Evolutionary conservation across 2,797 vertebrate species (phyloP).

Genomic region (Gallinago nigripennis): DNA sequence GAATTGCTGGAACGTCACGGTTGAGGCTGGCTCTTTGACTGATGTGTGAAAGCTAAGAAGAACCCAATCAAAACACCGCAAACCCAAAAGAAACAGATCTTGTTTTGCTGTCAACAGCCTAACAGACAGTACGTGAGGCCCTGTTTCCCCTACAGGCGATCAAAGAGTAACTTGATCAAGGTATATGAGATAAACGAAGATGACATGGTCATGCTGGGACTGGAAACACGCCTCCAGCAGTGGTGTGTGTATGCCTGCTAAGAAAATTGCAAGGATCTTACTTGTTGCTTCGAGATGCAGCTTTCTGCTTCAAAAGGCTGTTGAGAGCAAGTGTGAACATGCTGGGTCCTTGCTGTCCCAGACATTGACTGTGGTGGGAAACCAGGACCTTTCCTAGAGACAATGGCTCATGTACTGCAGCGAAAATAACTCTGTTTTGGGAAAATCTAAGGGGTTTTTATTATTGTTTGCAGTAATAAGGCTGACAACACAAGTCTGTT

Average conservation of each 20-base stretch:
- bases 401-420: not conserved
- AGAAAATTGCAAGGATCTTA: not conserved
- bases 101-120: slow-evolving; percentile 52
- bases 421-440: not conserved
- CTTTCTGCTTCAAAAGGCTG: slow-evolving; percentile 15
- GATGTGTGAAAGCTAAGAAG: not conserved
- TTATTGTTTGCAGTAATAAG: not conserved
- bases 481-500: not conserved
- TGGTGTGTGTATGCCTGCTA: not conserved
- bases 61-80: slow-evolving; percentile 11
- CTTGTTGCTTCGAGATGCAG: not conserved
- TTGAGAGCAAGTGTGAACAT: not conserved
- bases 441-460: not conserved
- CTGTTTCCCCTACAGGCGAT: slow-evolving; percentile 12
- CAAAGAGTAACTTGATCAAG: slow-evolving; percentile 13
- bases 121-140: slow-evolving; percentile 20
- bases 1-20: not conserved
- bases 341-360: not conserved
- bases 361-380: not conserved
- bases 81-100: slow-evolving; percentile 37
- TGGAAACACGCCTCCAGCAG: slow-evolving; percentile 53
- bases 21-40: not conserved
- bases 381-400: not conserved
- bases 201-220: slow-evolving; percentile 47
- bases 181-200: slow-evolving; percentile 23